A percentile compares a stretch with the other conserved stretches of the same genome.
These are phyloP conservation scores for Philopotamus ludificatus DNA, from an alignment of 1,140 invertebrate species.

Conservation along the genomic window DNA sequence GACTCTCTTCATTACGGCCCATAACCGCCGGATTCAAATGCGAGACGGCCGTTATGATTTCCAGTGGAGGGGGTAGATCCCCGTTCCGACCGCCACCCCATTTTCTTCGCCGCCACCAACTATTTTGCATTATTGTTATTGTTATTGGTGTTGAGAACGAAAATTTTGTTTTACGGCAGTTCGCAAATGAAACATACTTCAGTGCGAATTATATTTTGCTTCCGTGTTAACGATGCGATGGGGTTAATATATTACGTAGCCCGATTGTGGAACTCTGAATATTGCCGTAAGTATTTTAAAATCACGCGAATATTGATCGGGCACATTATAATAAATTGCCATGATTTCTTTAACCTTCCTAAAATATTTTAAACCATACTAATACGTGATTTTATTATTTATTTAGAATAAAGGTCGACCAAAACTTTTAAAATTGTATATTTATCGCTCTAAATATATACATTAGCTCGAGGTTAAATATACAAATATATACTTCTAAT, in stretches of 20 bases:
- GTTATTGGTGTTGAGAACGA: background rate
- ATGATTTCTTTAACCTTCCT: too few relatives aligned
- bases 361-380: too few relatives aligned
- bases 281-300: too few relatives aligned
- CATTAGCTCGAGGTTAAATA: too few relatives aligned
- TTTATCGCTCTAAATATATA: too few relatives aligned
- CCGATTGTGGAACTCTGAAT: background rate
- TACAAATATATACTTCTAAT: too few relatives aligned
- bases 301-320: too few relatives aligned
- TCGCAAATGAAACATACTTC: slow-evolving; percentile 4
- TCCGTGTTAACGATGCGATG: background rate
- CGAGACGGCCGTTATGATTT: slow-evolving; percentile 8
- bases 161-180: background rate
- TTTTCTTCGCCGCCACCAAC: background rate
- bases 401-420: too few relatives aligned
- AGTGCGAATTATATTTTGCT: background rate
- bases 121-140: background rate
- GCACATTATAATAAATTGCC: too few relatives aligned
- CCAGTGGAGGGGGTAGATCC: background rate
- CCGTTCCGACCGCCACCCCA: too few relatives aligned
- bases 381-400: too few relatives aligned
- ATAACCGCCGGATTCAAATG: background rate
- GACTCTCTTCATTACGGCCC: background rate
- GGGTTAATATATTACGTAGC: background rate
- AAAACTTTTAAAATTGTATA: too few relatives aligned